Evolutionary conservation across 2,113 vertebrate genomes (phyloP), one percentile per base, ranked within the genome.

Genomic region (Brienomyrus brachyistius): DNA sequence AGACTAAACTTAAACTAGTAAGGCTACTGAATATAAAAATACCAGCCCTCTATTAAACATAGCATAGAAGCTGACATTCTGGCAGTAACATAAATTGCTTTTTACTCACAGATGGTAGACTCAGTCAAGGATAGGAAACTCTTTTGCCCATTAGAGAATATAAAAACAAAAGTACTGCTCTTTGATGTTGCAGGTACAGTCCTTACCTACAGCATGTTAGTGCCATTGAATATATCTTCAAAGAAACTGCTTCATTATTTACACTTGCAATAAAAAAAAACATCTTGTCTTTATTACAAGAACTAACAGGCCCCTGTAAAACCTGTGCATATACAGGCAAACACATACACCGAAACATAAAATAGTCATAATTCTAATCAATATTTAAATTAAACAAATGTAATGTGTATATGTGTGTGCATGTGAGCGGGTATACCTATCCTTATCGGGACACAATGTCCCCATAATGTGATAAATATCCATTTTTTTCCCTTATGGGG

Each of bases 81-180:
- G 92, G 91, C 92, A 93, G 93, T 92, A 92, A 92, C 94, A 91
- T 90, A 93, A 91, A 93, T 93, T 91, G 92, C 92, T 90, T 91
- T 85, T 88, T 88, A 90, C 70, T 92, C 94, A 90, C 95, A 96
- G 95, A 95, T 95, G 95, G 95, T 94, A 93, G 90, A 93, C 95
- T 94, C 93, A 95, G 94, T 95, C 94, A 94, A 95, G 93, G 94
- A 95, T 95, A 94, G 92, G 92, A 96, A 95, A 95, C 94, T 91
- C 94, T 96, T 94, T 94, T 95, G 94, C 94, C 95, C 95, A 96
- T 96, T 96, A 96, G 94, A 88, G 91, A 84, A 91, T 85, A 92
- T 92, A 89, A 94, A 90, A 92, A 92, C 92, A 92, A 94, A 94
- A 94, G 94, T 94, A 93, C 93, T 85, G 91, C 89, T 93, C 95